Base-by-base conservation (phyloP, 2,797 vertebrate species). In the Cichlasoma orientale region DNA sequence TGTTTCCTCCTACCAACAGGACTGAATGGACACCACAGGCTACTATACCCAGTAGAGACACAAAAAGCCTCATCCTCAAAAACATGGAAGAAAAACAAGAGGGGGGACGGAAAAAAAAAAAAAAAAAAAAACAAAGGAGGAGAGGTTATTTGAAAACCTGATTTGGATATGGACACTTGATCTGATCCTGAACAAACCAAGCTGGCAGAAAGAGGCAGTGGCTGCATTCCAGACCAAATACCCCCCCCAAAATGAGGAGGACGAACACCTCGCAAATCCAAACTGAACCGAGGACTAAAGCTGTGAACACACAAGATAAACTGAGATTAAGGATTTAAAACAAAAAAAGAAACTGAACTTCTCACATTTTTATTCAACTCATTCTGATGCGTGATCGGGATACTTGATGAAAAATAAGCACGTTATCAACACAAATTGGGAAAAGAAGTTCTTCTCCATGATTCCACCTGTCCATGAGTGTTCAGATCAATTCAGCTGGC, bases 11-110 rank as follows among this genome's bases (percentile, higher is more conserved):
- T 53, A 77, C 81, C 63, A 75, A 84, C 84, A 77, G 70, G 89
- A 89, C 90, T 89, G 82, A 88, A 86, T 83, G 85, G 87, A 89
- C 91, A 90, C 91, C 88, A 90, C 86, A 86, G 90, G 92, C 81
- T 89, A 92, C 89, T 89, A 85, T 82, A 89, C 83, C 86, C 84
- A 87, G 88, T 80, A 94, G 11, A 86, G 84, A 93, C 89, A 91
- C 88, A 92, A 92, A 90, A 92, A 71, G 80, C 86, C 89, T 90
- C 86, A 68, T 88, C 89, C 87, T 92, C 82, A 80, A 87, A 90
- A 86, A 88, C 72, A 86, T 68, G 80, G 81, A 82, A 78, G 41
- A 16, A 27, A 38, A 29, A 27, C 19, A 10, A 31, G 57, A 25
- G 16, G 38, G 12, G n/a, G 14, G n/a, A 50, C 73, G 66, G 50